Evolutionary conservation across 2,888 invertebrate species (phyloP).

Genomic region (Fabriciana adippe): DNA sequence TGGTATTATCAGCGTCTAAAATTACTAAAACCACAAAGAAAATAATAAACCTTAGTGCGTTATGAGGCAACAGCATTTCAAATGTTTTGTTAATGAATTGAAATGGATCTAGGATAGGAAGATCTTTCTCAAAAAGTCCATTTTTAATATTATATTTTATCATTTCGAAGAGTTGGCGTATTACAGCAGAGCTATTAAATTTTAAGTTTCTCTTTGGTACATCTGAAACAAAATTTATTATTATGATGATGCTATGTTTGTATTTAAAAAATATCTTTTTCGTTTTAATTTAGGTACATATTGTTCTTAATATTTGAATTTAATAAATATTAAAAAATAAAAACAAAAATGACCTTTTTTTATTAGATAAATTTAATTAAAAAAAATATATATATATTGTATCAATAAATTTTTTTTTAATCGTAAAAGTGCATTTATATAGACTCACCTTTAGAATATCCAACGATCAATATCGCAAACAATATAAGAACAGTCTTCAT

Average conservation of each 20-base stretch:
- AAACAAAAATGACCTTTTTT: too few species aligned
- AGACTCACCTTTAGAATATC: conserved; percentile 4
- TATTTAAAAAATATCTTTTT: too few species aligned
- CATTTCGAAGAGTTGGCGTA: conserved; percentile 48
- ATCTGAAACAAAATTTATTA: conserved; percentile 19
- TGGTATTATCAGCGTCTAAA: too few species aligned
- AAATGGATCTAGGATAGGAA: conserved; percentile 49
- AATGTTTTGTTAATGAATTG: conserved; percentile 34
- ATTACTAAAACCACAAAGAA: neutral
- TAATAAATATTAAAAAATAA: too few species aligned
- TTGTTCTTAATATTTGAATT: too few species aligned
- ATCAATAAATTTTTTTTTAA: too few species aligned
- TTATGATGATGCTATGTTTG: neutral
- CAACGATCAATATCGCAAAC: neutral
- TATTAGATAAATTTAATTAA: neutral
- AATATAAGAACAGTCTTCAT: conserved; percentile 7
- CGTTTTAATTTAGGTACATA: too few species aligned
- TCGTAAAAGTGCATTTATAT: neutral
- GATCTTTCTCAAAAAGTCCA: conserved; percentile 40
- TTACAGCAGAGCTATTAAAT: conserved; percentile 41
- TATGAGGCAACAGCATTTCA: conserved; percentile 39
- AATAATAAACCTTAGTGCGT: conserved; percentile 42
- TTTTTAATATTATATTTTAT: conserved; percentile 43
- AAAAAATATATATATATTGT: neutral
- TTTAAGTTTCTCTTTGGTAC: conserved; percentile 3